Conservation (phyloP, 2,888 invertebrate genomes). For the Pheosia gnoma region DNA sequence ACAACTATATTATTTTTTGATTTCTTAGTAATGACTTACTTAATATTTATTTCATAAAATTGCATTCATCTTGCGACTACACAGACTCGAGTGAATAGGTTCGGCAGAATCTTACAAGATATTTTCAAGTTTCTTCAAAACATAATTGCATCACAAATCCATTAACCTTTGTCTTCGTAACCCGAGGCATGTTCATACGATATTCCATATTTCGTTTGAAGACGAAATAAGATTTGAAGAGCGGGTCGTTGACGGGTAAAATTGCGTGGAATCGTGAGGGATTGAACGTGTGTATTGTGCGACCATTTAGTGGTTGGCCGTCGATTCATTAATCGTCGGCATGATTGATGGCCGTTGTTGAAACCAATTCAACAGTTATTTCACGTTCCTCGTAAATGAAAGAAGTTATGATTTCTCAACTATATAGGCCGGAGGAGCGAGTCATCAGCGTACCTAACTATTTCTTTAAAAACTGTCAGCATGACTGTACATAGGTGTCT, state of each 20-base stretch:
- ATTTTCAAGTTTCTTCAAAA: constrained; percentile 28
- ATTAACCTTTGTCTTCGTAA: constrained; percentile 35
- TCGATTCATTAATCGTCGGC: constrained; percentile 43
- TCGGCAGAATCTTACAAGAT: constrained; percentile 2
- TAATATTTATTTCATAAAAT: neutral
- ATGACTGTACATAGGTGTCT: neutral
- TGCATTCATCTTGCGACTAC: neutral
- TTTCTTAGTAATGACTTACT: neutral
- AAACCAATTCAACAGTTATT: constrained; percentile 46
- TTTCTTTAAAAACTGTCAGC: neutral
- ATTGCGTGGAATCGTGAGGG: constrained; percentile 26
- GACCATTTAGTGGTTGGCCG: constrained; percentile 24
- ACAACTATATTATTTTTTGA: neutral
- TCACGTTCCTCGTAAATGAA: constrained; percentile 34
- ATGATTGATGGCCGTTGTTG: constrained; percentile 50
- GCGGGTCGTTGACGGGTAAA: constrained; percentile 25
- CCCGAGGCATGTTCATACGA: constrained; percentile 32
- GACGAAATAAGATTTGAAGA: constrained; percentile 32
- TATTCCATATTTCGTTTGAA: constrained; percentile 33
- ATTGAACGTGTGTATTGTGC: constrained; percentile 30
- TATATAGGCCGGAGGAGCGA: neutral
- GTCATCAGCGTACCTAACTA: neutral
- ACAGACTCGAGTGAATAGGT: neutral
- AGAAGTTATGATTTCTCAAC: constrained; percentile 31
- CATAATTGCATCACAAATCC: constrained; percentile 20